Base-by-base conservation (phyloP, 2,113 vertebrate genomes). In the Cyprinodon variegatus region DNA sequence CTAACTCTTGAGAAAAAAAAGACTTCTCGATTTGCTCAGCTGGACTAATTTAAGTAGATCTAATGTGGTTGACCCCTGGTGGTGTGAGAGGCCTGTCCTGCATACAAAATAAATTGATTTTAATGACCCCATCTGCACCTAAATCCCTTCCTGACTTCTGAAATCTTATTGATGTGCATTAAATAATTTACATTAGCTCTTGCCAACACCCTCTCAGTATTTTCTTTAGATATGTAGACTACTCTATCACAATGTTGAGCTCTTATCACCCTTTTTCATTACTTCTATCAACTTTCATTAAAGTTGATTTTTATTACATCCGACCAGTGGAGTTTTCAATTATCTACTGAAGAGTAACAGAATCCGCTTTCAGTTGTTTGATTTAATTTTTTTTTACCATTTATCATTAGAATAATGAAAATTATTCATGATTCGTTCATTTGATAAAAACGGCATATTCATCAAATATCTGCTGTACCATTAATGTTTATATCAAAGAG, bases 21-120 rank as follows among this genome's bases (percentile, higher is more conserved):
- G 2, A 53, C 50, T 43, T 39, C 22, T 65, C 68, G 74, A 69
- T 76, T 65, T 77, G 81, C 83, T 82, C 37, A 82, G 61, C 48
- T 68, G 65, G 39, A 73, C 74, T 87, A 79, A 87, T 91, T 75
- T 72, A 39, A 82, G 59, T 20, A 10, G 72, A 66, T 8, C 12
- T 65, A 43, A 81, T 46, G 65, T 38, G 68, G 65, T 53, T 66
- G 59, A 69, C 38, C 72, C 29, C 39, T 48, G 65, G 64, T 73
- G 7, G 46, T 46, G 48, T 20, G 9, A 39, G 38, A n/a, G 13
- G 68, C 66, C 39, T 63, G 45, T 61, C n/a, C 46, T n/a, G 14
- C 20, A 50, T 64, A 78, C 70, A 75, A 37, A 29, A 72, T 76
- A 85, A 78, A 88, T 78, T 77, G 70, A 81, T 74, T 82, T 76